Conservation (phyloP, 2,888 invertebrate genomes). For the Pristionchus arcanus region DNA sequence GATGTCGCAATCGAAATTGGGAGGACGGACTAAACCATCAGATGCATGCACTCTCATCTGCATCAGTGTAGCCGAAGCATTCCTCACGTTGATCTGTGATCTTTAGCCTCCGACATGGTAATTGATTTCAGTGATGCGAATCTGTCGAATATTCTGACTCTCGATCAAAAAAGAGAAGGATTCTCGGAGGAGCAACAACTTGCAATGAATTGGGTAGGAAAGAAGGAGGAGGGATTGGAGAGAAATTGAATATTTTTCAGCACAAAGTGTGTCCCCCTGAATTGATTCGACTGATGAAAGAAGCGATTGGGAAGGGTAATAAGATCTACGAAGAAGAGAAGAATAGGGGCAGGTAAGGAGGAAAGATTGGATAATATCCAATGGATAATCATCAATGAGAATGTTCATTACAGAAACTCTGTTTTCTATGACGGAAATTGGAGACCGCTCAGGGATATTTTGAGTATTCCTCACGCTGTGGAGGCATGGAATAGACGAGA, state of each 20-base stretch:
- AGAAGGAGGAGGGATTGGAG: not conserved
- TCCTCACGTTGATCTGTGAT: not conserved
- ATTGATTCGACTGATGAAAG: constrained; percentile 21
- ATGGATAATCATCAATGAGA: too few relatives aligned
- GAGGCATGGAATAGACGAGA: not conserved
- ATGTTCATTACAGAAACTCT: constrained; percentile 30
- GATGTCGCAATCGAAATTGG: constrained; percentile 1
- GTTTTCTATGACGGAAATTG: not conserved
- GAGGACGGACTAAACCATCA: not conserved
- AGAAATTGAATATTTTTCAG: not conserved
- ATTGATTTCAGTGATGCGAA: constrained; percentile 21
- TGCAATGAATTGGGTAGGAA: not conserved
- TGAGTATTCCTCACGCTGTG: not conserved
- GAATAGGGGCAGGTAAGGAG: not conserved
- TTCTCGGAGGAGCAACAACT: not conserved
- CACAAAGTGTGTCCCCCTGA: constrained; percentile 19
- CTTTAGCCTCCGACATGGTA: not conserved
- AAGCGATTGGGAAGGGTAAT: not conserved
- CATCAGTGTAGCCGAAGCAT: not conserved
- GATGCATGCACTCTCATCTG: constrained; percentile 42
- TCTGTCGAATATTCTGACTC: not conserved
- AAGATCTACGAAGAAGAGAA: constrained; percentile 6
- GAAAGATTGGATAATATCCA: too few relatives aligned
- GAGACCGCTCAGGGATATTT: not conserved
- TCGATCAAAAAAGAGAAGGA: constrained; percentile 15